A percentile compares a stretch with the other conserved stretches of the same genome.
Evolutionary conservation across 92 coral and sea anemone genomes (phyloP).

Genomic region (Zoanthus sociatus): DNA sequence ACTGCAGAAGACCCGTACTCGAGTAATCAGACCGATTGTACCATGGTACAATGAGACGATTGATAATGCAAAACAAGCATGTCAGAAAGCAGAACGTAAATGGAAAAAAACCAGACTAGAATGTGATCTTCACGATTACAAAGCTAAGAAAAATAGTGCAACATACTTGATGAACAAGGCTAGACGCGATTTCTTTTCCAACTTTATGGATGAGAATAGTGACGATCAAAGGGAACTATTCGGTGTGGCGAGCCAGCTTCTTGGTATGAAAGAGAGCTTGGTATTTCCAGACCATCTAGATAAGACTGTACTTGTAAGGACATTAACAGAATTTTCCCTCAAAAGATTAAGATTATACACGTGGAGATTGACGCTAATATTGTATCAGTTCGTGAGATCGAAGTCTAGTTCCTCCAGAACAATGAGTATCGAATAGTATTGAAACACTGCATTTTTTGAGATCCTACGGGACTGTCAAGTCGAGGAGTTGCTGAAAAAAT

Average conservation of each 20-base stretch:
- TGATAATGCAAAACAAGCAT: conserved; percentile 5
- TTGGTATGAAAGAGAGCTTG: conserved; percentile 38
- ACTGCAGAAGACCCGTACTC: conserved; percentile 43
- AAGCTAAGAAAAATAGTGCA: conserved; percentile 52
- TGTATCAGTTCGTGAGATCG: background rate
- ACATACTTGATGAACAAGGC: conserved; percentile 67
- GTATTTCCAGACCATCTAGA: conserved; percentile 31
- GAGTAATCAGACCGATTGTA: conserved; percentile 48
- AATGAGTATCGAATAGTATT: background rate
- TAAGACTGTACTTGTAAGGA: conserved; percentile 35
- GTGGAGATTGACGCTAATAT: background rate
- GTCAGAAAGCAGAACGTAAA: conserved; percentile 39
- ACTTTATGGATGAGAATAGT: conserved; percentile 60
- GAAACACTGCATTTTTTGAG: background rate
- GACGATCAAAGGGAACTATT: conserved; percentile 64
- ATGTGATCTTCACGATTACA: conserved; percentile 3
- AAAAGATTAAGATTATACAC: conserved; percentile 27
- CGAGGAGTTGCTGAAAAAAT: conserved; percentile 18
- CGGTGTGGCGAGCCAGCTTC: conserved; percentile 54
- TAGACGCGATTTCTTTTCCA: conserved; percentile 54
- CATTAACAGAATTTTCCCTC: conserved; percentile 23
- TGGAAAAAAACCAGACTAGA: conserved; percentile 14
- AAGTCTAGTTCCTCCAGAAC: background rate
- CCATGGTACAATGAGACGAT: conserved; percentile 63
- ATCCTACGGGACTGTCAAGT: background rate